These are phyloP conservation scores for Seriola quinqueradiata DNA, from an alignment of 2,113 vertebrate genomes.

Conservation along the genomic window DNA sequence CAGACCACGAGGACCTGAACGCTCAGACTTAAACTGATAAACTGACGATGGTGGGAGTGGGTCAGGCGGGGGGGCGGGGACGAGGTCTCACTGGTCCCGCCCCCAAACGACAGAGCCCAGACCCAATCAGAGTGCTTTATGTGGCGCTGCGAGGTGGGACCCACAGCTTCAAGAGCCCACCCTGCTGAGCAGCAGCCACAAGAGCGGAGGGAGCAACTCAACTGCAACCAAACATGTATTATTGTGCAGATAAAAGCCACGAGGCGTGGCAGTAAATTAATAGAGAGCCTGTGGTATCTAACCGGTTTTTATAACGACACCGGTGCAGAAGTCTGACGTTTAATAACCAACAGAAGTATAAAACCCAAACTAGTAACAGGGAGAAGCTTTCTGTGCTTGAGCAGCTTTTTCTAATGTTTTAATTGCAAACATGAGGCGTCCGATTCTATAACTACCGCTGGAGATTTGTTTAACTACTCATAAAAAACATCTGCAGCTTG, in stretches of 20 bases:
- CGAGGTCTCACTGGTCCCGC: constrained; percentile 30
- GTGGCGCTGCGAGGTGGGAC: constrained; percentile 65
- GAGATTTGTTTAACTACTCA: neutral
- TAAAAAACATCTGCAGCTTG: neutral
- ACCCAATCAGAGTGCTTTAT: constrained; percentile 72
- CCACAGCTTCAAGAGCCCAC: constrained; percentile 52
- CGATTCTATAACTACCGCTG: too few relatives aligned
- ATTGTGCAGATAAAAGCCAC: too few relatives aligned
- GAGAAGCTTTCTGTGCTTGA: too few relatives aligned
- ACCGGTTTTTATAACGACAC: too few relatives aligned
- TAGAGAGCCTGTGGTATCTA: too few relatives aligned
- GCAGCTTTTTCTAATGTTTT: too few relatives aligned
- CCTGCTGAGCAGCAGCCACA: constrained; percentile 70
- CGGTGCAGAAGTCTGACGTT: neutral
- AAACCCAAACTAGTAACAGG: too few relatives aligned
- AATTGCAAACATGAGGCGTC: too few relatives aligned
- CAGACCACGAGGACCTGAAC: constrained; percentile 25
- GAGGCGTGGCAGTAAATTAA: too few relatives aligned
- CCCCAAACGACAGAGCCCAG: constrained; percentile 7
- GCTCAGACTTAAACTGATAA: constrained; percentile 83
- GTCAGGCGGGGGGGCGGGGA: constrained; percentile 31
- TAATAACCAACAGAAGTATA: neutral
- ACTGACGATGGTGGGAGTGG: constrained; percentile 76
- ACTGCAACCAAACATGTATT: too few relatives aligned
- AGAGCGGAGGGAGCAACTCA: neutral